Base-by-base conservation (phyloP, 2,888 invertebrate genomes). In the Amiota mariae region DNA sequence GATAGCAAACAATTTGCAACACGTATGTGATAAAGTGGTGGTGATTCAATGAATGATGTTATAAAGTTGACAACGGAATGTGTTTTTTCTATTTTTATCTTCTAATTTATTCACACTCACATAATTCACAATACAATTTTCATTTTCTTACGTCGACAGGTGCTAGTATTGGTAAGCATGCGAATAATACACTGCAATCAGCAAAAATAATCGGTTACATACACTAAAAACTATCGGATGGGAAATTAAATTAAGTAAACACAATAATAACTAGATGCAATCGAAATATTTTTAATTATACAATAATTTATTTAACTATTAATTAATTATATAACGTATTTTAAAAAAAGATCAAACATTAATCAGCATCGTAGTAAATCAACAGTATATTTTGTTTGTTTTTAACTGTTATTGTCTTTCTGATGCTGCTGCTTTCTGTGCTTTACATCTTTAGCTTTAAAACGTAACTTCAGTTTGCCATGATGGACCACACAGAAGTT, bases 81-180 rank as follows among this genome's bases (percentile, higher is more conserved):
- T 18, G 1, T 57, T 63, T 36, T 63, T 63, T 24, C 12, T 61
- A 15, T 18, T 11, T 61, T 61, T 61, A 57, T 61, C 24, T 61
- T 61, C 8, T 15, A 11, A 13, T 46, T 63, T 36, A n/a, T 66
- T 3, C 59, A 59, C n/a, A 59, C 54, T 54, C 12, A 54, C n/a
- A 54, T 12, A 54, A n/a, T 54, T 54, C 13, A 63, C 63, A 63
- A 2, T n/a, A 36, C 46, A 46, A 63, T 63, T 63, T 66, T 57
- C 18, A 15, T 48, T 48, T 47, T 24, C 47, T 66, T 66, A 66
- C 64, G 64, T 66, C 64, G 64, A 66, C 64, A 66, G 64, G 64
- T 66, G 64, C 46, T 2, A 66, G 64, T 66, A 18, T 48, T 66
- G 64, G 10, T n/a, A n/a, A 66, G 18, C 13, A 36, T 36, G 63